phyloP scores from a whole-genome alignment of 2,888 invertebrate species.

The Torymus tubicola region DNA sequence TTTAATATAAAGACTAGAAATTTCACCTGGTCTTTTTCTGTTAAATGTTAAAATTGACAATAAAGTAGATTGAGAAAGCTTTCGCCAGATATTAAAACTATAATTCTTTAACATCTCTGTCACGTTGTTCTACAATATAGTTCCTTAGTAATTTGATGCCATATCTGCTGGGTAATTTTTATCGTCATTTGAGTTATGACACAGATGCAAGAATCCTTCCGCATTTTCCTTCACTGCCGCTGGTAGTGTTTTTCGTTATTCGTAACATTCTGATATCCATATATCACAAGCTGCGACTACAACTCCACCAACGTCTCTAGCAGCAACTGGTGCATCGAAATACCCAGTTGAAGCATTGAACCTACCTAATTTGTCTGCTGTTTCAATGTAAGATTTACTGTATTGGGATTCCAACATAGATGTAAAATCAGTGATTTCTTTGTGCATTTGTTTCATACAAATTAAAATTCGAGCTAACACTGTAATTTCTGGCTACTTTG shows the following conservation, averaged over 20 bases:
- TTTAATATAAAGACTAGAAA: neutral
- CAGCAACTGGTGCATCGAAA: constrained; percentile 1
- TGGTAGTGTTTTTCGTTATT: neutral
- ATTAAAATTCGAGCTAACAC: constrained; percentile 10
- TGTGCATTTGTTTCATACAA: neutral
- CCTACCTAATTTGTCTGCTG: neutral
- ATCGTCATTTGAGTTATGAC: neutral
- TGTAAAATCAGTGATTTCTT: neutral
- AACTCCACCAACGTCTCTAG: constrained; percentile 6
- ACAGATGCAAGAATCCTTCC: neutral
- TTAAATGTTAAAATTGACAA: constrained; percentile 9
- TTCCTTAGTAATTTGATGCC: constrained; percentile 13
- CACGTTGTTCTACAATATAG: neutral
- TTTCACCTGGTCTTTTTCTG: constrained; percentile 21
- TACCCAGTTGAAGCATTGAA: neutral
- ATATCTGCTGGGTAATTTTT: neutral
- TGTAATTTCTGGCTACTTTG: neutral
- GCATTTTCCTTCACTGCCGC: neutral
- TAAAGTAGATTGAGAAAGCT: neutral
- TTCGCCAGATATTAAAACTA: neutral
- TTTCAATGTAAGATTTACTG: neutral
- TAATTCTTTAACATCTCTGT: neutral
- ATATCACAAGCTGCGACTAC: neutral
- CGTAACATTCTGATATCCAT: neutral
- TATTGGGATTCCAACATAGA: neutral